These are phyloP conservation scores for Tridacna crocea DNA, from an alignment of 2,888 invertebrate species.

Conservation along the genomic window DNA sequence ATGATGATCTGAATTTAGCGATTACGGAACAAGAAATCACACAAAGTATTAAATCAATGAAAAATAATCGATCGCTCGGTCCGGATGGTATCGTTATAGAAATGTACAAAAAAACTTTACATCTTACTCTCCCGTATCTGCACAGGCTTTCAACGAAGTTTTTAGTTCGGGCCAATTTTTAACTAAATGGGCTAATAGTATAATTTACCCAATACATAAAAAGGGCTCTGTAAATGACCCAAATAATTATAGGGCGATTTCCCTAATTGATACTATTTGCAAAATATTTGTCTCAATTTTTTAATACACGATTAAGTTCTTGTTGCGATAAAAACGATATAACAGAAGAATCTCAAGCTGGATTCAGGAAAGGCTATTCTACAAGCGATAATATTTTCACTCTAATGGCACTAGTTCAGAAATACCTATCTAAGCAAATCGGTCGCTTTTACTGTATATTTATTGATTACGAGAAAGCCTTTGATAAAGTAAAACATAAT, in stretches of 20 bases:
- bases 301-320: constrained; percentile 12
- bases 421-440: constrained; percentile 31
- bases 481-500: constrained; percentile 28
- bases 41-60: constrained; percentile 18
- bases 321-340: constrained; percentile 33
- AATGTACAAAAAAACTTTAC: constrained; percentile 25
- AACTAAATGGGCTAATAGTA: constrained; percentile 23
- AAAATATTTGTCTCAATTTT: constrained; percentile 29
- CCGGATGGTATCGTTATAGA: constrained; percentile 32
- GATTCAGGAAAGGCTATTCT: constrained; percentile 35
- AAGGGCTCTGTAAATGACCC: constrained; percentile 19
- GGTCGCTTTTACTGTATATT: constrained; percentile 37
- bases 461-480: constrained; percentile 41
- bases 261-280: constrained; percentile 26
- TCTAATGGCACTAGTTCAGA: constrained; percentile 34
- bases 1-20: background rate
- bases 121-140: constrained; percentile 19
- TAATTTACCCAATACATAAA: constrained; percentile 42
- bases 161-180: constrained; percentile 16
- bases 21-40: constrained; percentile 22
- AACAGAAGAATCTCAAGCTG: constrained; percentile 40
- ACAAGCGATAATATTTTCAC: constrained; percentile 42
- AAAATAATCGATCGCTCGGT: constrained; percentile 22
- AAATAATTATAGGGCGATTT: constrained; percentile 42
- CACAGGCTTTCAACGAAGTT: constrained; percentile 31